Base-by-base conservation (phyloP, 1,140 invertebrate species). In the Pomacea maculata region DNA sequence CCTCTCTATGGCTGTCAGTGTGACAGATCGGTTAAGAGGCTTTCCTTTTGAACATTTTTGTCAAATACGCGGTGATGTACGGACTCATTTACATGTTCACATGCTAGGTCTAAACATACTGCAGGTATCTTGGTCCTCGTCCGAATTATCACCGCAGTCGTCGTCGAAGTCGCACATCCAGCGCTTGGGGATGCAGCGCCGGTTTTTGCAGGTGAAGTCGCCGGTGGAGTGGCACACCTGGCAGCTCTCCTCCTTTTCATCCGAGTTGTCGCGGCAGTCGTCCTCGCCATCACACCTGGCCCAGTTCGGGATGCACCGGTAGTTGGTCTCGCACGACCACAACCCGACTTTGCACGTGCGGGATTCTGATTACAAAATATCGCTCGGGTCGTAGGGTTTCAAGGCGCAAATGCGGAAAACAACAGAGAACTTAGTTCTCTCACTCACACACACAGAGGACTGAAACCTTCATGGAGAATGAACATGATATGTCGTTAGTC, bases 261-360 rank as follows among this genome's bases (percentile, higher is more conserved):
- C 98, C 87, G 97, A 96, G 88, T 97, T 97, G 90, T 99, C 98
- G 88, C 98, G 98, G 90, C 98, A 99, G 90, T 99, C 98, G 88
- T 98, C 97, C 87, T 98, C 97, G 91, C 92, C 93, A 91, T 99
- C 98, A 87, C 97, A 98, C 2, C 97, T 94, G 95, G 96, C 97
- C 55, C 96, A 96, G 87, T 97, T 95, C 0, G 98, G 97, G 78
- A 99, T 98, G 89, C 98, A 99, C 86, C 98, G 96, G 0, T 98
- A 98, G 1, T 90, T 90, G 15, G 86, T 86, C 63, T 86, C 83
- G 83, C 90, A 91, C n/a, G 84, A 83, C 85, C 85, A 88, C 89
- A 88, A 90, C 0, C 88, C 88, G 34, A 84, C 83, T 54, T 83
- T 86, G 84, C 89, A 90, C 61, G 83, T 73, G 61, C 85, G 84